Evolutionary conservation across 2,797 vertebrate species (phyloP).

Genomic region (Liasis olivaceus): DNA sequence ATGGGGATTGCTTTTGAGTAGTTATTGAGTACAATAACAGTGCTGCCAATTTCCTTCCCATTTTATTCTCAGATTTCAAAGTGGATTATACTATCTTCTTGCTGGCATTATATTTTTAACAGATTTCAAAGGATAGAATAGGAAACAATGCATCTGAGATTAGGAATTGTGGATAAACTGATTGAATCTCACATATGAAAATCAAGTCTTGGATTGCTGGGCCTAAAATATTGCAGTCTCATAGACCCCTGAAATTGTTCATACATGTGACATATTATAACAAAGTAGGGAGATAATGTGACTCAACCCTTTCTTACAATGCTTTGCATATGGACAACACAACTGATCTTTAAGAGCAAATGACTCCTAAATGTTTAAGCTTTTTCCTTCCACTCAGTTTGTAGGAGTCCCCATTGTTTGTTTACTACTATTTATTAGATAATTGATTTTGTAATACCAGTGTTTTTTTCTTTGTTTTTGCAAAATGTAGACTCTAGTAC

Average conservation of each 20-base stretch:
- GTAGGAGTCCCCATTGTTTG: conserved; percentile 9
- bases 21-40: background rate
- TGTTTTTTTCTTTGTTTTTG: background rate
- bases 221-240: conserved; percentile 58
- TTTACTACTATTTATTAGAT: background rate
- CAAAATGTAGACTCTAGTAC: background rate
- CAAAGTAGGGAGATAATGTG: conserved; percentile 57
- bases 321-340: conserved; percentile 71
- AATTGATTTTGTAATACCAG: background rate
- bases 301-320: conserved; percentile 70
- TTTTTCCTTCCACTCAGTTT: conserved; percentile 45
- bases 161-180: background rate
- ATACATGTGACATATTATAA: conserved; percentile 65
- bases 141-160: background rate
- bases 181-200: background rate
- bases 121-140: background rate
- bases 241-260: conserved; percentile 61
- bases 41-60: background rate
- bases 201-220: conserved; percentile 44
- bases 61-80: background rate
- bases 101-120: background rate
- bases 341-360: conserved; percentile 65
- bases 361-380: conserved; percentile 41
- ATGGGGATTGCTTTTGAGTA: background rate
- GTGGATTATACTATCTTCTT: background rate